Base-by-base conservation (phyloP, 2,797 vertebrate genomes). In the Crocodylus rhombifer region DNA sequence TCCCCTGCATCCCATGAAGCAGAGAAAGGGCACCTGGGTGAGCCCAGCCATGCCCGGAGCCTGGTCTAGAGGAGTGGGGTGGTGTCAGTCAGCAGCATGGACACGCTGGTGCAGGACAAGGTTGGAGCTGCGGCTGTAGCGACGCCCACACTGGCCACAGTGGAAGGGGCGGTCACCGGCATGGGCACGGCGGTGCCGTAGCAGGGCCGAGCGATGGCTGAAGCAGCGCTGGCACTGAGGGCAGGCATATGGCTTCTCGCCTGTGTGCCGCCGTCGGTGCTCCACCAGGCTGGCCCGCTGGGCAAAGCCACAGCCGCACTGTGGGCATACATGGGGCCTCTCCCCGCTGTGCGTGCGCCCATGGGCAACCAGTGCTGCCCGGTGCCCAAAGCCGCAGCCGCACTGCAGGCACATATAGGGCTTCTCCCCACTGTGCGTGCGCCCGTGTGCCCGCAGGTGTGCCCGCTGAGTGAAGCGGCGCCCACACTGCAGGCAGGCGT, bases 1-100 rank as follows among this genome's bases (percentile, higher is more conserved):
- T 42, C 42, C 42, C 42, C 42, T 42, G 42, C 42, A 42, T 42
- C 8, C 42, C 42, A 42, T 9, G 42, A 42, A 42, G 42, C 42
- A 42, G 42, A 42, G 42, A 42, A 42, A 42, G 42, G 42, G 42
- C 42, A 42, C 8, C 42, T 42, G 42, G 42, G 42, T 42, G 42
- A 42, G 42, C 42, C 42, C 42, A 42, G 42, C 42, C 42, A 42
- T 42, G 42, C 42, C 42, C 8, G 42, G 42, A 9, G 42, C 8
- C 42, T 42, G 42, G 42, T 42, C 42, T 42, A 42, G 7, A 80
- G 69, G 91, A 4, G 3, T 96, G 93, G 98, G 99, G 94, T 98
- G 98, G 13, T 98, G 98, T 14, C 98, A 98, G 4, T 98, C 98
- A 16, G 71, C 42, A 17, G 71, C 77, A 65, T 93, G 91, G 69